phyloP scores from a whole-genome alignment of 2,113 vertebrate genomes.

The Malurus melanocephalus region DNA sequence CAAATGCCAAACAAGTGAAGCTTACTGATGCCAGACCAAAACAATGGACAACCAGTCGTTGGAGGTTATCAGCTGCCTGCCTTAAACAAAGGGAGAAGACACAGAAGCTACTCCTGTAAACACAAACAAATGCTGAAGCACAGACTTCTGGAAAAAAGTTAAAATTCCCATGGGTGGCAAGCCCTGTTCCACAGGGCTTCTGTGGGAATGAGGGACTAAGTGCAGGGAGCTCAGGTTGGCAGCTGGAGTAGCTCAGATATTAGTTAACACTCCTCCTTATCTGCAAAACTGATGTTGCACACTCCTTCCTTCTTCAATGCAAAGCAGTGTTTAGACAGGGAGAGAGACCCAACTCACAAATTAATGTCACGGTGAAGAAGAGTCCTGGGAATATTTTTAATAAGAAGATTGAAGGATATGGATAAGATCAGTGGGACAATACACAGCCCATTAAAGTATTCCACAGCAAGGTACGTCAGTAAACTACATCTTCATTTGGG shows the following conservation, averaged over 20 bases:
- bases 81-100: background rate
- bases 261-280: background rate
- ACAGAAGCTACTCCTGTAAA: background rate
- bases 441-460: background rate
- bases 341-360: background rate
- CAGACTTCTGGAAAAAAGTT: background rate
- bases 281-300: background rate
- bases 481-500: background rate
- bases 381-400: conserved; percentile 5
- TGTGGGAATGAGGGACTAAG: background rate
- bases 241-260: background rate
- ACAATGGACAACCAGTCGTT: background rate
- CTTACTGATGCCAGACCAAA: background rate
- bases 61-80: background rate
- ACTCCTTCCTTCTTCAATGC: background rate
- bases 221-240: background rate
- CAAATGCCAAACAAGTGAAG: background rate
- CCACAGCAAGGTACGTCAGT: background rate
- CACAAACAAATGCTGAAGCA: background rate
- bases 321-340: background rate
- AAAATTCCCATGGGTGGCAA: fast-evolving
- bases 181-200: background rate
- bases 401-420: background rate
- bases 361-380: background rate
- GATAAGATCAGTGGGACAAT: background rate